These are phyloP conservation scores for Burhinus oedicnemus DNA, from an alignment of 2,113 vertebrate genomes.

Conservation along the genomic window DNA sequence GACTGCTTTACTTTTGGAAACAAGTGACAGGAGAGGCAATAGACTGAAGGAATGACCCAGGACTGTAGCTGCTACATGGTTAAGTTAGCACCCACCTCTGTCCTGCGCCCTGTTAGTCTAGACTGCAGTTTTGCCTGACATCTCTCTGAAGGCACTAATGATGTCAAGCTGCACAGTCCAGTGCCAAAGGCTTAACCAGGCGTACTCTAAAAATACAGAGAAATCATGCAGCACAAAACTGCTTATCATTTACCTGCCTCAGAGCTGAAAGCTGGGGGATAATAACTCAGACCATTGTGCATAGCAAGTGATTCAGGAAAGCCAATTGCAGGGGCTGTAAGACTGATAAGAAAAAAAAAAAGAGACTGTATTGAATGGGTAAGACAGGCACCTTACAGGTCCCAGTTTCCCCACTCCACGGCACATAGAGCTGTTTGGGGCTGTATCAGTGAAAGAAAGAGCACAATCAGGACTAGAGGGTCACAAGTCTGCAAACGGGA, in stretches of 20 bases:
- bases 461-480: not conserved
- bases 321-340: not conserved
- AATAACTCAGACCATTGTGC: not conserved
- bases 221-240: not conserved
- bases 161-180: not conserved
- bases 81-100: not conserved
- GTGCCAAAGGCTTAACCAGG: not conserved
- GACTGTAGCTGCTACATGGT: not conserved
- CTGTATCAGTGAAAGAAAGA: not conserved
- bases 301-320: not conserved
- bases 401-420: rapidly evolving
- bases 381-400: not conserved
- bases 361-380: not conserved
- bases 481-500: not conserved
- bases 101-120: not conserved
- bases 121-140: not conserved
- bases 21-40: not conserved
- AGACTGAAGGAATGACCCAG: not conserved
- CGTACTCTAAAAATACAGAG: not conserved
- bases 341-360: not conserved
- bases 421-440: not conserved
- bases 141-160: not conserved
- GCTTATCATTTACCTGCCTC: not conserved
- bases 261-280: not conserved
- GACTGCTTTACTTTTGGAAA: not conserved